These are phyloP conservation scores for Seriola dumerili DNA, from an alignment of 2,113 vertebrate genomes.

Conservation along the genomic window DNA sequence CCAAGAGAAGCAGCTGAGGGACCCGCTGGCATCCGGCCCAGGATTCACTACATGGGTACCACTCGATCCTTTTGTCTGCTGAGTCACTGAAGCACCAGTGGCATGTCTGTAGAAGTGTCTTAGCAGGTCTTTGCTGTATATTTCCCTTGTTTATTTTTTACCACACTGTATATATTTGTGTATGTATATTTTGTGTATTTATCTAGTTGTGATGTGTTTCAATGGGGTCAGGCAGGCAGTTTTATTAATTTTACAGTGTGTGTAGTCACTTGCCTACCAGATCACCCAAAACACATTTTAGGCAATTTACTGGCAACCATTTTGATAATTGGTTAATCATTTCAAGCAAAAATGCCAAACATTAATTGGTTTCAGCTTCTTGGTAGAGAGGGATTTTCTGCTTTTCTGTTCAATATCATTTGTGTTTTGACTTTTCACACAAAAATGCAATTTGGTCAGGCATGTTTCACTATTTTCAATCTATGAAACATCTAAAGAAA, in stretches of 20 bases:
- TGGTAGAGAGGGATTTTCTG: too few species aligned
- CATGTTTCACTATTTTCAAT: too few species aligned
- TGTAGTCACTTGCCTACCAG: not conserved
- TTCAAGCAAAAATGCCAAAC: not conserved
- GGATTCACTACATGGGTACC: not conserved
- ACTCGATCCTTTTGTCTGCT: not conserved
- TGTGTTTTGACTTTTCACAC: too few species aligned
- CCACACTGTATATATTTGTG: not conserved
- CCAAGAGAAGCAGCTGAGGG: constrained; percentile 1
- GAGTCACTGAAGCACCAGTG: constrained; percentile 11
- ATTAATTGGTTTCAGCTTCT: not conserved
- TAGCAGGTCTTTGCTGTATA: not conserved
- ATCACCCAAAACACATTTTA: not conserved
- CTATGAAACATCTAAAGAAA: too few species aligned
- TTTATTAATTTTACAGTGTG: not conserved
- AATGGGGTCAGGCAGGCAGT: not conserved
- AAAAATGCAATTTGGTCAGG: too few species aligned
- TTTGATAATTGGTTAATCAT: not conserved
- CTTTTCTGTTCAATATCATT: too few species aligned
- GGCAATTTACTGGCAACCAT: not conserved
- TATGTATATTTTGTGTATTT: not conserved
- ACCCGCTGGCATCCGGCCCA: not conserved
- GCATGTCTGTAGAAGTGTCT: not conserved
- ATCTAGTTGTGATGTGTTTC: not conserved
- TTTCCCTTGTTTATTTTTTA: not conserved